Base-by-base conservation (phyloP, 2,888 invertebrate species). In the Cephus rjabovi region DNA sequence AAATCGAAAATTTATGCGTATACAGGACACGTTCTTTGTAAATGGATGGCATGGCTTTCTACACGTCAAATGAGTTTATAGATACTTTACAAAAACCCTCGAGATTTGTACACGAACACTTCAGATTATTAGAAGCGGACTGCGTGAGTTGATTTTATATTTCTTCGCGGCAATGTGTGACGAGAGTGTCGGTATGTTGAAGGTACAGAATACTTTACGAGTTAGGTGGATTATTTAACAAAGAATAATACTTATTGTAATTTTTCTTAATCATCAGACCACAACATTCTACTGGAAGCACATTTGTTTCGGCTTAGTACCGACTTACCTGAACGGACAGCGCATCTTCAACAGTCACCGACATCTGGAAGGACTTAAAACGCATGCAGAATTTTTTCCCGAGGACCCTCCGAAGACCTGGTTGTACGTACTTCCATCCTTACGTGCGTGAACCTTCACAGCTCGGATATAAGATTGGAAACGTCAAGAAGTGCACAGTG, bases 301-400 rank as follows among this genome's bases (percentile, higher is more conserved):
- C 86, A 87, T 86, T 86, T 86, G 86, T 86, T 85, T 86, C 82
- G 83, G 85, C 84, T 87, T 85, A 87, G 33, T 75, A 71, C 33
- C 74, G 68, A 56, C 11, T 69, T 73, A 74, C 74, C 76, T 78
- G 75, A 40, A 12, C 74, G 74, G 70, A 33, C 40, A 40, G 33
- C n/a, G 15, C 73, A 56, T 78, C 71, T 34, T 71, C 71, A 9
- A 34, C 71, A 71, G 34, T 71, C 71, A 31, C 15, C 71, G 79
- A 84, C 89, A 90, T 89, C 89, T 90, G 89, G 89, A 89, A 89
- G 80, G 89, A 87, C 89, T 90, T 89, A 89, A 84, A 86, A 85
- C 81, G 79, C 78, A 75, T 73, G 74, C 78, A 80, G 34, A 71
- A 71, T 33, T 34, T 71, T 71, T 34, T 31, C 34, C 74, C 35